Conservation (phyloP, 2,888 invertebrate species). For the Philereme vetulata region DNA sequence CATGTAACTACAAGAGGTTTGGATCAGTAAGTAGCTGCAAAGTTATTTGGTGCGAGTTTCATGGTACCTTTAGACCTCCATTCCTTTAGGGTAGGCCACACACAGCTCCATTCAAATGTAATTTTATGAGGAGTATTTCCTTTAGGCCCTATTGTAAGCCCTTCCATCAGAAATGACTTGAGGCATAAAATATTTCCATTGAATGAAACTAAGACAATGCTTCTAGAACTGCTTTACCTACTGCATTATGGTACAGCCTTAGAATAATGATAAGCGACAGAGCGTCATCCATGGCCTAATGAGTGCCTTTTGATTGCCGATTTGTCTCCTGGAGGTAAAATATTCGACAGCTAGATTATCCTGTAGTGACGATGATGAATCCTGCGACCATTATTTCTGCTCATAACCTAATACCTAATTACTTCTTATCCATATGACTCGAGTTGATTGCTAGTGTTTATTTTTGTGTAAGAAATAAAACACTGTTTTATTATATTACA, state of each 20-base stretch:
- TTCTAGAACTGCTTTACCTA: constrained; percentile 9
- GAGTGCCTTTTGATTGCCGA: neutral
- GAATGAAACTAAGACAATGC: constrained; percentile 28
- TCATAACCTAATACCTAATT: too few relatives aligned
- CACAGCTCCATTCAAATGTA: constrained; percentile 22
- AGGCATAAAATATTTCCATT: constrained; percentile 29
- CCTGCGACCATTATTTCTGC: too few relatives aligned
- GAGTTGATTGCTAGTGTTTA: too few relatives aligned
- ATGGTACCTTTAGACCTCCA: neutral
- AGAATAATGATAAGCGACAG: constrained; percentile 8
- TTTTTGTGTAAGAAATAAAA: too few relatives aligned
- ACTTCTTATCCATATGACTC: too few relatives aligned
- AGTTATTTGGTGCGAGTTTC: too few relatives aligned
- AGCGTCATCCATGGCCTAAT: neutral
- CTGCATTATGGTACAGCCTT: constrained; percentile 14
- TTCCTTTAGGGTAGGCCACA: constrained; percentile 18
- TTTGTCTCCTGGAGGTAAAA: too few relatives aligned
- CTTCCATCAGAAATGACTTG: constrained; percentile 24
- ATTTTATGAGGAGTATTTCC: constrained; percentile 27
- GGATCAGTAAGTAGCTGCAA: too few relatives aligned
- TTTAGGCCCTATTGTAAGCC: constrained; percentile 26
- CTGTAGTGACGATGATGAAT: too few relatives aligned
- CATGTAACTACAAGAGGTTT: too few relatives aligned
- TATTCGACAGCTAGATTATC: too few relatives aligned
- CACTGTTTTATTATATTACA: too few relatives aligned